A percentile compares a stretch with the other conserved stretches of the same genome.
Evolutionary conservation across 1,140 invertebrate genomes (phyloP).

Genomic region (Trichogramma pretiosum): DNA sequence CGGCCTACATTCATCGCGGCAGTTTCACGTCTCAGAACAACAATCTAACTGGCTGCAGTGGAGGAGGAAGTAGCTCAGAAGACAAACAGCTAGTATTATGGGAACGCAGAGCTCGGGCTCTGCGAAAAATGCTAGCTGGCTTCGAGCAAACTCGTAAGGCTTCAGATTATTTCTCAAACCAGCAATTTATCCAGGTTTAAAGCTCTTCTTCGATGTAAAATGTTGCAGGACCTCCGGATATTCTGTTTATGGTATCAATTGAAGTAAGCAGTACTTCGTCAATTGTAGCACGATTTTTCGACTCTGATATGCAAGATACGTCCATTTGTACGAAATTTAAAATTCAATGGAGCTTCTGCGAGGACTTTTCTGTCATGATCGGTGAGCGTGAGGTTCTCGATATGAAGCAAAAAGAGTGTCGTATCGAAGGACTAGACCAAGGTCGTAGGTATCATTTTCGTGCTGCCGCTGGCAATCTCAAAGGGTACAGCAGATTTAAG

Average conservation of each 20-base stretch:
- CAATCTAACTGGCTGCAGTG: conserved; percentile 55
- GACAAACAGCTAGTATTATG: conserved; percentile 81
- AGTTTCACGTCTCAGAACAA: conserved; percentile 47
- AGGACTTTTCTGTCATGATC: conserved; percentile 69
- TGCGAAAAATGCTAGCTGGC: conserved; percentile 64
- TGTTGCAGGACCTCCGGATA: conserved; percentile 62
- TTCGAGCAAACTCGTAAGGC: conserved; percentile 61
- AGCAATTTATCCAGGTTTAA: too few relatives aligned
- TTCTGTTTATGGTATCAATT: conserved; percentile 65
- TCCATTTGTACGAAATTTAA: conserved; percentile 83
- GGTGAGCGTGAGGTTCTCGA: conserved; percentile 72
- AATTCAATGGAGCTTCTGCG: conserved; percentile 80
- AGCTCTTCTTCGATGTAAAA: too few relatives aligned
- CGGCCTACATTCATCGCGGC: conserved; percentile 34
- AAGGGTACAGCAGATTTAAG: conserved; percentile 74
- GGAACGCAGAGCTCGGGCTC: conserved; percentile 72
- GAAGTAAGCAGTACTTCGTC: conserved; percentile 75
- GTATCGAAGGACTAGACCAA: conserved; percentile 57
- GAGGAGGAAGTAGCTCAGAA: conserved; percentile 57
- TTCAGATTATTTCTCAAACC: too few relatives aligned
- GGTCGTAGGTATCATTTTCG: conserved; percentile 81
- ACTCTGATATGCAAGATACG: conserved; percentile 56
- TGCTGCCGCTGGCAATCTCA: conserved; percentile 79
- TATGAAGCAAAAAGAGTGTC: conserved; percentile 48
- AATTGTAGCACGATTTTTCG: conserved; percentile 65